A percentile compares a stretch with the other conserved stretches of the same genome.
phyloP scores from a whole-genome alignment of 2,888 invertebrate species.

The Agrotis exclamationis region DNA sequence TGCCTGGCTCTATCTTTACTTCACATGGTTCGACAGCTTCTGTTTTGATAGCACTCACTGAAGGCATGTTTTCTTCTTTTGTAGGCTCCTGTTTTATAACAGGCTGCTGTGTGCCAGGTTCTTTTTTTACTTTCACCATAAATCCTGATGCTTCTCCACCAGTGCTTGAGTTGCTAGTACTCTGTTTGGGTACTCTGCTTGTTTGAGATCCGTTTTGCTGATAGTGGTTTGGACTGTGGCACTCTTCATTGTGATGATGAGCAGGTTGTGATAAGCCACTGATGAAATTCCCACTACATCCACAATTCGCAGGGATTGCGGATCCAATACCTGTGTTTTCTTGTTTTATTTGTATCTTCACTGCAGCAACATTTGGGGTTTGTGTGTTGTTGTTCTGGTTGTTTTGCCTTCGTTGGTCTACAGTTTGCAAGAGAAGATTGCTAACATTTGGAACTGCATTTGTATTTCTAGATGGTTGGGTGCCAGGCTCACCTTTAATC shows the following conservation, averaged over 20 bases:
- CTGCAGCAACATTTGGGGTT: conserved; percentile 38
- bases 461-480: conserved; percentile 65
- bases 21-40: conserved; percentile 69
- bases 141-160: conserved; percentile 57
- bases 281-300: conserved; percentile 58
- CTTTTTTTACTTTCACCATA: conserved; percentile 78
- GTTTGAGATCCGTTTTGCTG: conserved; percentile 72
- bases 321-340: conserved; percentile 67
- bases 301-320: conserved; percentile 53
- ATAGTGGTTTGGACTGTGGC: conserved; percentile 69
- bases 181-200: conserved; percentile 58
- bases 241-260: conserved; percentile 67
- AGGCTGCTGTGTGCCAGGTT: conserved; percentile 71
- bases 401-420: conserved; percentile 47
- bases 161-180: conserved; percentile 64
- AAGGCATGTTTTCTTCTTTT: conserved; percentile 50
- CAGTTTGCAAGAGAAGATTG: conserved; percentile 53
- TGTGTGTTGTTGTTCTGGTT: conserved; percentile 52
- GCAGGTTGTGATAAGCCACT: conserved; percentile 44
- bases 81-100: conserved; percentile 77
- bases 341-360: conserved; percentile 69
- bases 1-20: conserved; percentile 78
- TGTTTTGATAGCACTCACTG: conserved; percentile 71
- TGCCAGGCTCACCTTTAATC: conserved; percentile 80
- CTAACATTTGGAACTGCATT: conserved; percentile 55